Evolutionary conservation across 2,888 invertebrate species (phyloP), one percentile per base, ranked within the genome.

Genomic region (Rhodophaea formosa): DNA sequence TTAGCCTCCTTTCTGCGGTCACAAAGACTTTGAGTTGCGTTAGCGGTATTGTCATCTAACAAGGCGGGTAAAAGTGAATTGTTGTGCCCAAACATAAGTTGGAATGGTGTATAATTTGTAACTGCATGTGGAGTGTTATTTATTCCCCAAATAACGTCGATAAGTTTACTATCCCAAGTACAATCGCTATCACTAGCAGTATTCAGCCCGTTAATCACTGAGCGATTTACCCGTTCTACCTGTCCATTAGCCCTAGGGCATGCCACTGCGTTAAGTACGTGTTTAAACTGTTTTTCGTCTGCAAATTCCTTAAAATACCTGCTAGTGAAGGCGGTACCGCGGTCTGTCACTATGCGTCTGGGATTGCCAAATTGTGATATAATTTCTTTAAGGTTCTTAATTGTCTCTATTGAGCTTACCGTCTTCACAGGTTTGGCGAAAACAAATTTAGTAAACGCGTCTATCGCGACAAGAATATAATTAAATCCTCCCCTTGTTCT

Each of bases 391-490:
- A 67, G 16, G 0, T n/a, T 14, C 23, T 44, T 42, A 15, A 67
- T 59, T 0, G 62, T 63, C 32, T 61, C 62, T 15, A 59, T 17
- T 0, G 65, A 64, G 49, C 58, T 65, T 35, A 30, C 14, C 17
- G 35, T 58, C 51, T 55, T 58, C 1, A 43, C 56, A 2, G 67
- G 39, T 17, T 46, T 53, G 0, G 60, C 59, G 45, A 62, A 58
- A 1, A 65, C 61, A 60, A 65, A 66, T 49, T 67, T 67, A 8
- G 65, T 61, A 53, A 67, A 68, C 10, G 65, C 32, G 39, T 69
- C 67, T 17, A 63, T 65, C 7, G 62, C 30, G 0, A 66, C 66
- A 0, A 68, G 51, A 0, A 69, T n/a, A 42, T 69, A 68, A 0
- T 30, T 5, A 46, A 67, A 58, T 0, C 67, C 62, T 12, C 53